These are phyloP conservation scores for Notoglanidium macrostoma DNA, from an alignment of 2,797 vertebrate species.

Conservation along the genomic window DNA sequence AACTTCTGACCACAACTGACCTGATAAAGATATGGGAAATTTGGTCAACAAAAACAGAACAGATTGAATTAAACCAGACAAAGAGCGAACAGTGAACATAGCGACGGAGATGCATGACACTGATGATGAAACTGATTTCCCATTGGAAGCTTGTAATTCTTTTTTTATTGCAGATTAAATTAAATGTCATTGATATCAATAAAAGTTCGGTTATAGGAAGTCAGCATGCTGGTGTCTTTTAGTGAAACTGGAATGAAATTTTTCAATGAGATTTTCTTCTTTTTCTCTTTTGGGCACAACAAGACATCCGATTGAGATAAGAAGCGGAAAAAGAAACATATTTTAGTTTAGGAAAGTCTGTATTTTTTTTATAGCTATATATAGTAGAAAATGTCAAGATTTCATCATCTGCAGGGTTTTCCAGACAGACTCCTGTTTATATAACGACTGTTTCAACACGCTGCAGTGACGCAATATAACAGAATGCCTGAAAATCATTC, in stretches of 20 bases:
- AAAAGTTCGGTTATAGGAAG: neutral
- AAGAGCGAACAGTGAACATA: neutral
- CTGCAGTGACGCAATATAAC: too few relatives aligned
- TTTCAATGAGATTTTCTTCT: neutral
- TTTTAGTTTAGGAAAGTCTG: neutral
- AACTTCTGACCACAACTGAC: too few relatives aligned
- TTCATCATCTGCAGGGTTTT: neutral
- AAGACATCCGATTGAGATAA: neutral
- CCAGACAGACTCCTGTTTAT: neutral
- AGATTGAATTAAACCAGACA: neutral
- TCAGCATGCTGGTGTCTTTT: neutral
- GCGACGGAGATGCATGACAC: neutral
- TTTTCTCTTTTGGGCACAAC: neutral
- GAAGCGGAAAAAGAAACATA: too few relatives aligned
- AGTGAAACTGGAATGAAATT: neutral
- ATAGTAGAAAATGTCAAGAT: neutral
- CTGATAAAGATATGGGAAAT: neutral
- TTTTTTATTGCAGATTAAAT: neutral
- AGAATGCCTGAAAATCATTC: neutral
- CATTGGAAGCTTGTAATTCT: neutral
- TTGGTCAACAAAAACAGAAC: neutral
- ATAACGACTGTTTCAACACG: neutral
- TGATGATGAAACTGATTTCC: too few relatives aligned
- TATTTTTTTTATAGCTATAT: neutral
- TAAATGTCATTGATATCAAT: neutral